These are phyloP conservation scores for Mythimna impura DNA, from an alignment of 2,888 invertebrate genomes.

Conservation along the genomic window DNA sequence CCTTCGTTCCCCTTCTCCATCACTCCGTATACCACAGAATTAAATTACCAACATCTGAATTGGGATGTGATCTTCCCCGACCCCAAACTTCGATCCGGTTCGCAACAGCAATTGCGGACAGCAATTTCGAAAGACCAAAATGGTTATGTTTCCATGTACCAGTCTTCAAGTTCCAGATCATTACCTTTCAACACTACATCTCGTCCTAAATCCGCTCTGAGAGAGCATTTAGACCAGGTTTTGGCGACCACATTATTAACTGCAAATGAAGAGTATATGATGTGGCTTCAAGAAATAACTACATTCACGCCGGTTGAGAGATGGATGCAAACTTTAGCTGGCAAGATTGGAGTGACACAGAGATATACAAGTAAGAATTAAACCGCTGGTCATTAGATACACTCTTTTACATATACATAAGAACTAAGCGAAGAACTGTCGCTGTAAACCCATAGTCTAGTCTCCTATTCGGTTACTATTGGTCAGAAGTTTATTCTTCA, in stretches of 20 bases:
- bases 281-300: constrained; percentile 17
- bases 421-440: too few species aligned
- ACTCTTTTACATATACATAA: too few species aligned
- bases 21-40: constrained; percentile 5
- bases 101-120: too few species aligned
- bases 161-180: not conserved
- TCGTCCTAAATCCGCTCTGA: not conserved
- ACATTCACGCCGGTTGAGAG: not conserved
- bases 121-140: not conserved
- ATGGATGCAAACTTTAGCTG: constrained; percentile 5
- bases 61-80: constrained; percentile 2
- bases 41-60: not conserved
- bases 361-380: constrained; percentile 12
- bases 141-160: not conserved
- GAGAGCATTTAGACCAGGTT: not conserved
- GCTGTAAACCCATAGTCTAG: too few species aligned
- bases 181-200: rapidly evolving
- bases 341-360: not conserved
- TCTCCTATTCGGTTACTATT: too few species aligned
- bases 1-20: not conserved
- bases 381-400: not conserved
- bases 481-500: too few species aligned
- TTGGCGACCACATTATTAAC: not conserved
- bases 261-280: not conserved
- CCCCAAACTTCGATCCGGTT: not conserved